phyloP scores from a whole-genome alignment of 92 coral and sea anemone species.

The Bergia puertoricense region DNA sequence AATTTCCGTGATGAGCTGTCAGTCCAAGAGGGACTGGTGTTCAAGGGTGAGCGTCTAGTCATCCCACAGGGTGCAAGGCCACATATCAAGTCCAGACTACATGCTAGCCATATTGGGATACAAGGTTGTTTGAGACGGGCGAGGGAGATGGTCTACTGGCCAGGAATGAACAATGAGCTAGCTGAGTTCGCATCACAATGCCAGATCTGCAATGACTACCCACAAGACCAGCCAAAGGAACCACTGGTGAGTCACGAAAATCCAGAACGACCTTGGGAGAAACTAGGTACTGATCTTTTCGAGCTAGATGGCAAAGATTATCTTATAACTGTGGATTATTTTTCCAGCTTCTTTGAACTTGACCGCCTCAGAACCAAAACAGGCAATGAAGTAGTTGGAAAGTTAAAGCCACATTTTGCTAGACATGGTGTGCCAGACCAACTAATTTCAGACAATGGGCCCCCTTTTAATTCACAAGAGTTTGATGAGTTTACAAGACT shows the following conservation, averaged over 20 bases:
- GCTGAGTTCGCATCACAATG: conserved; percentile 33
- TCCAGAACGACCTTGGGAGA: conserved; percentile 51
- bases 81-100: not conserved
- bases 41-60: conserved; percentile 5
- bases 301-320: conserved; percentile 53
- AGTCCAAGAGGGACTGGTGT: conserved; percentile 23
- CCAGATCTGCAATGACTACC: conserved; percentile 46
- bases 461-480: conserved; percentile 35
- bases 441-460: conserved; percentile 38
- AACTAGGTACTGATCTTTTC: conserved; percentile 50
- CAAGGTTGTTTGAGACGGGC: conserved; percentile 36
- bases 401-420: conserved; percentile 48
- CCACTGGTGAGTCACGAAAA: conserved; percentile 54
- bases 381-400: conserved; percentile 46
- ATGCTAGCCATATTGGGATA: conserved; percentile 24
- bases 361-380: conserved; percentile 40
- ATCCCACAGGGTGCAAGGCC: not conserved
- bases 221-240: conserved; percentile 51
- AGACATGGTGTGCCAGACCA: conserved; percentile 42
- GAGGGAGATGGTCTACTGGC: conserved; percentile 26
- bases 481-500: conserved; percentile 30
- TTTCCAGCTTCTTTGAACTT: conserved; percentile 34
- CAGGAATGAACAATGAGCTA: conserved; percentile 17
- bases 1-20: conserved; percentile 52
- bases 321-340: conserved; percentile 46